Base-by-base conservation (phyloP, 1,140 invertebrate species). In the Polypedilum pembai region DNA sequence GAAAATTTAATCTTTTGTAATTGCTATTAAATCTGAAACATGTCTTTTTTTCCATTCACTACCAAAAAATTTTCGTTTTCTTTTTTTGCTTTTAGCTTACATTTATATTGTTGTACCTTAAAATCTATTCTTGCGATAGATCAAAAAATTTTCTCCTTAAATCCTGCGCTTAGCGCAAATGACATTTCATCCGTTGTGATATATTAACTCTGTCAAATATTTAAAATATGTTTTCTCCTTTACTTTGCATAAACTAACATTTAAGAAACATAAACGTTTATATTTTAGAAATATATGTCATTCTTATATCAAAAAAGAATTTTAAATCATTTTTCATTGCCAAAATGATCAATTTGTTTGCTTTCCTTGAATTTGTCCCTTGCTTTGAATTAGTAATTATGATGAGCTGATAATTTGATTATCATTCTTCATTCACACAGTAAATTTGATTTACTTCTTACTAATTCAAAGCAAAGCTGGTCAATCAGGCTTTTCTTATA, bases 221-320 rank as follows among this genome's bases (percentile, higher is more conserved):
- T 56, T 56, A 56, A 56, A 56, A 56, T 56, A 56, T 56, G 45
- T n/a, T 56, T 56, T 56, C 45, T n/a, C 15, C 24, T 33, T 33
- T 12, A 56, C n/a, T 33, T 33, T 33, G 12, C 45, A 56, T 56
- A 56, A 56, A 56, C 45, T 56, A 56, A 56, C 45, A 56, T 56
- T 56, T 56, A 56, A 56, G 45, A 56, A 56, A 56, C 45, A 56
- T 56, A 56, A 56, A 56, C 45, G 45, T n/a, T 56, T 56, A 56
- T 56, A 56, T 56, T 56, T 56, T 56, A 56, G 45, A 56, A 56
- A 56, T 56, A 56, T 56, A 15, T 56, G 45, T 56, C 45, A 56
- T 15, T 56, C 45, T 56, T 56, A n/a, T 56, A 8, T 56, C 45
- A 15, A 56, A 56, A 56, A 56, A 56, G n/a, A 56, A n/a, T 56